These are phyloP conservation scores for Pagetopsis macropterus DNA, from an alignment of 2,797 vertebrate genomes.

Conservation along the genomic window DNA sequence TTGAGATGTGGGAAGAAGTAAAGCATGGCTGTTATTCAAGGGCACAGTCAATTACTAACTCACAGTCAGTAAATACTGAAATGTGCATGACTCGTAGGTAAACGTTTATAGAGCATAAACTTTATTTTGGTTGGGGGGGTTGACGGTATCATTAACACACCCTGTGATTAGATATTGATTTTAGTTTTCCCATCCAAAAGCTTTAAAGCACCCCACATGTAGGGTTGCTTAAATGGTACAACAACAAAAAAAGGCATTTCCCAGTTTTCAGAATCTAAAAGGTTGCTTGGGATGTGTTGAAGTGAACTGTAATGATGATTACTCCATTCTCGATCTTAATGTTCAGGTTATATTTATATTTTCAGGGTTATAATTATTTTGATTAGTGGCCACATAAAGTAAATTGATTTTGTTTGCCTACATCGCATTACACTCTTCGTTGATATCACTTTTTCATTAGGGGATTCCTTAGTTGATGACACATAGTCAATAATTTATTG, in stretches of 20 bases:
- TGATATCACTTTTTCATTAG: slow-evolving; percentile 74
- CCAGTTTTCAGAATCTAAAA: slow-evolving; percentile 17
- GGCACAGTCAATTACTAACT: slow-evolving; percentile 55
- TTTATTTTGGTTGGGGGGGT: background rate
- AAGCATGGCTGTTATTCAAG: slow-evolving; percentile 45
- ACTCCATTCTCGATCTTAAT: slow-evolving; percentile 53
- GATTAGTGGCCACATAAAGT: slow-evolving; percentile 57
- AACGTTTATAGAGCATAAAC: slow-evolving; percentile 7
- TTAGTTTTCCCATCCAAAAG: background rate
- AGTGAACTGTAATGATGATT: slow-evolving; percentile 56
- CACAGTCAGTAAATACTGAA: slow-evolving; percentile 21
- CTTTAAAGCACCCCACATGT: slow-evolving; percentile 3
- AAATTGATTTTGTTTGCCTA: slow-evolving; percentile 67
- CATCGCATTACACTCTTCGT: slow-evolving; percentile 46
- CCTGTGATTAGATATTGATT: slow-evolving; percentile 16
- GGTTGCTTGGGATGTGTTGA: slow-evolving; percentile 15
- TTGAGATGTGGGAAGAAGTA: slow-evolving; percentile 24
- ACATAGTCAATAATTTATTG: slow-evolving; percentile 79
- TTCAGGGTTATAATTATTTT: slow-evolving; percentile 47
- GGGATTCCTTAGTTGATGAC: slow-evolving; percentile 73
- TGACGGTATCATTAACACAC: slow-evolving; percentile 16
- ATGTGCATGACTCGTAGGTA: slow-evolving; percentile 29
- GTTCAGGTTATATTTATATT: slow-evolving; percentile 41
- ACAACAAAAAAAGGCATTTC: background rate
- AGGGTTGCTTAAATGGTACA: background rate